Evolutionary conservation across 2,797 vertebrate genomes (phyloP), one percentile per base, ranked within the genome.

Genomic region (Crax fasciolata): DNA sequence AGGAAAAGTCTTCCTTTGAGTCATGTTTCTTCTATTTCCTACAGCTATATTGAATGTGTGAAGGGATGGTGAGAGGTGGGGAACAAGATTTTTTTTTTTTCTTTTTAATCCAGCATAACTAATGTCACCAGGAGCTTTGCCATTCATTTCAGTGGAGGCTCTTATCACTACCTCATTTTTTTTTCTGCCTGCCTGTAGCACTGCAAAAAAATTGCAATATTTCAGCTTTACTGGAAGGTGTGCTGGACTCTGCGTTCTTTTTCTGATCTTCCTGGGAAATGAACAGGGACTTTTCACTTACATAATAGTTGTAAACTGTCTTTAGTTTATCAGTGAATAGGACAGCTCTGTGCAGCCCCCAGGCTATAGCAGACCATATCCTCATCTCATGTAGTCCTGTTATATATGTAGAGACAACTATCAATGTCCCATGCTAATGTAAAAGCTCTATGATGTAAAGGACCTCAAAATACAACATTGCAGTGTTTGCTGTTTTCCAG

Each of bases 21-120:
- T 90, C 49, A 30, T 58, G n/a, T 77, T 96, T 95, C 15, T 95
- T 61, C 24, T 77, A 51, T 41, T 96, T 96, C 96, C 93, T 90
- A 71, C 27, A 28, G 74, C n/a, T 96, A 96, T 95, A 93, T 88
- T 96, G 14, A 80, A 68, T 52, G 17, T 13, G 17, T 7, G 41
- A 41, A 55, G 16, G 24, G 16, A 32, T 32, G 6, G 20, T 10
- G 5, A 7, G 19, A 23, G 19, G 11, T 10, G 8, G n/a, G 9
- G 11, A 24, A 2, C 9, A 44, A 67, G 4, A 4, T 11, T 17
- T n/a, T 58, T 58, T 35, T 32, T 83, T 17, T n/a, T 58, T 58
- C 27, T 32, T 83, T 38, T 68, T 35, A 5, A 19, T 54, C 12
- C 11, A 59, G 7, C 20, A 13, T 49, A 5, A 3, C 54, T 72